Base-by-base conservation (phyloP, 2,888 invertebrate species). In the Brachypalpus laphriformis region DNA sequence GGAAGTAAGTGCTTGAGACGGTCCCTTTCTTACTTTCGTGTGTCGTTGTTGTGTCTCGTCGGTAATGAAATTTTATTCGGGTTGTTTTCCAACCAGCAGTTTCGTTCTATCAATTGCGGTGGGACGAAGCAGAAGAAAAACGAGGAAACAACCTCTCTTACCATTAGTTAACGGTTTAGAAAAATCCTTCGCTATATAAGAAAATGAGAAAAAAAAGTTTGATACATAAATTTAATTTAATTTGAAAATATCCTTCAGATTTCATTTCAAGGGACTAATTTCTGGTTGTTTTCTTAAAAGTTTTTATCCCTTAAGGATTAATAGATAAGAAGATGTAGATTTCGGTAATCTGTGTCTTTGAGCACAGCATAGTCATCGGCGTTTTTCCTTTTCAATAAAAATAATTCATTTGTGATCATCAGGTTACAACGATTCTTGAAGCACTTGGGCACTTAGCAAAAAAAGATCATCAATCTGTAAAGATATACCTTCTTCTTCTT, bases 31-130 rank as follows among this genome's bases (percentile, higher is more conserved):
- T 61, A 37, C 71, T 70, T 80, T 80, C 74, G 81, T 70, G 63
- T 71, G 75, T 81, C 81, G 81, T 65, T 85, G 85, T 81, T 85
- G 75, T 81, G 85, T 75, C 85, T 76, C 66, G 75, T 40, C 70
- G 71, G 74, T 85, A 85, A 85, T 85, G 81, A 85, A 85, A 85
- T 85, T 85, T 81, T 85, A 81, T 85, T 85, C 81, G 85, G 85
- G 85, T 75, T 85, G 85, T 81, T 85, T 85, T 85, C 70, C 75
- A 45, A 75, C 85, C 75, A 81, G 65, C 85, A 70, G 65, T 81
- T 81, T 85, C 75, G 81, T 85, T 80, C 74, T 59, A 85, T 72
- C 75, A 81, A 81, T 85, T 85, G 85, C 66, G 85, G 81, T 81
- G 59, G 70, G 65, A 71, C 59, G 16, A 34, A n/a, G 57, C 22